phyloP scores from a whole-genome alignment of 2,113 vertebrate species.

The Pao palembangensis region DNA sequence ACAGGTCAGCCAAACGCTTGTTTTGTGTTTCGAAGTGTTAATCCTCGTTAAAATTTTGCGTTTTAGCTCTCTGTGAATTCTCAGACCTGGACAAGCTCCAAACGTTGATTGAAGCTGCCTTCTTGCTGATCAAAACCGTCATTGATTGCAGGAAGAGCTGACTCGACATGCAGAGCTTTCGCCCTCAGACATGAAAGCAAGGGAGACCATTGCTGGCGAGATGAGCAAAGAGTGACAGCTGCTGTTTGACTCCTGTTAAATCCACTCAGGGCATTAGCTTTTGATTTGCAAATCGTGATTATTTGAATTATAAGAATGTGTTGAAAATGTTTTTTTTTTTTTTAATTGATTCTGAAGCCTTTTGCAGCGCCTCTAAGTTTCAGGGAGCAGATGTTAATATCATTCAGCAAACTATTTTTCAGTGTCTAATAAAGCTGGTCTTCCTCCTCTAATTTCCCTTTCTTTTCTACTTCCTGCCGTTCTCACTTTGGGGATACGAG shows the following conservation, averaged over 20 bases:
- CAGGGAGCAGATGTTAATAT: conserved; percentile 17
- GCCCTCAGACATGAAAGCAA: conserved; percentile 33
- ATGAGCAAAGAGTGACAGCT: conserved; percentile 41
- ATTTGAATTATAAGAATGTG: neutral
- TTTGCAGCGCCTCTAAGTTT: conserved; percentile 1
- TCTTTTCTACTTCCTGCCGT: neutral
- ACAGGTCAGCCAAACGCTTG: no score
- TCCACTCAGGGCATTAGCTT: conserved; percentile 13
- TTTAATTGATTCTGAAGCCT: conserved; percentile 25
- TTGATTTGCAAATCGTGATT: conserved; percentile 30
- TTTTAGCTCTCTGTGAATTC: neutral
- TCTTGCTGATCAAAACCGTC: conserved; percentile 26
- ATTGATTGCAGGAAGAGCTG: conserved; percentile 42
- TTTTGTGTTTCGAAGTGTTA: no score
- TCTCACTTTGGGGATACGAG: conserved; percentile 22
- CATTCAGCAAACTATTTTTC: conserved; percentile 21
- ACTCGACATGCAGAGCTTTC: conserved; percentile 32
- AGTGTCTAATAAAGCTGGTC: conserved; percentile 10
- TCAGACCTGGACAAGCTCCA: conserved; percentile 24
- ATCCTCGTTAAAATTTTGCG: neutral
- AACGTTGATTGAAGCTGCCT: conserved; percentile 13
- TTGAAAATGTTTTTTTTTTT: conserved; percentile 4
- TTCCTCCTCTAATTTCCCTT: conserved; percentile 1
- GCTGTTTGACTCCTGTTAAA: conserved; percentile 16
- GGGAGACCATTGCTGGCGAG: conserved; percentile 52